Percentiles rank a stretch among this genome's conserved stretches.
Conservation (phyloP, 2,888 invertebrate species). For the Acanthosoma haemorrhoidale region DNA sequence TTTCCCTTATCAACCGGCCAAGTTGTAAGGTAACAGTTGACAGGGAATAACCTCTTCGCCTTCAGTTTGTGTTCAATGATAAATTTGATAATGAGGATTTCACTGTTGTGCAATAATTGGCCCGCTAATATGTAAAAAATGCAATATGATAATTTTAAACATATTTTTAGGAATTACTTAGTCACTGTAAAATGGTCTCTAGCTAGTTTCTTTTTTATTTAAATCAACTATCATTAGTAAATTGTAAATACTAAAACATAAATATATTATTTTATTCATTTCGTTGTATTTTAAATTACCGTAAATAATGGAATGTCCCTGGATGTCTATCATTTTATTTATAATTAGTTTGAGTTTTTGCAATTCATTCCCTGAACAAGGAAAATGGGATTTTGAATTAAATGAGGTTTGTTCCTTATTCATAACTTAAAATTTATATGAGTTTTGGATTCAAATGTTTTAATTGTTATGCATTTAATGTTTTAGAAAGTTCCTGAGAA, state of each 20-base stretch:
- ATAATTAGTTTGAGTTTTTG: background rate
- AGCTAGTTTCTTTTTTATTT: conserved; percentile 1
- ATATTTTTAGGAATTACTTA: background rate
- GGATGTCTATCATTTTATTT: background rate
- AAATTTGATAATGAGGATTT: no score
- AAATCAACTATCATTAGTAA: background rate
- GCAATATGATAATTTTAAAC: background rate
- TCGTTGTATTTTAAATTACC: background rate
- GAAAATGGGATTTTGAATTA: conserved; percentile 61
- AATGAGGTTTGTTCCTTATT: conserved; percentile 49
- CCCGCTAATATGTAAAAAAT: background rate
- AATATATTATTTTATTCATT: background rate
- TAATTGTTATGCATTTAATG: background rate
- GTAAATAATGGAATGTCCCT: background rate
- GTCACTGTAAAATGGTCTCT: background rate
- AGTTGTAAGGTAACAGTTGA: background rate
- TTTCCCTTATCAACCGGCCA: background rate
- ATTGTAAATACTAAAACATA: background rate
- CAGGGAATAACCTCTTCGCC: background rate
- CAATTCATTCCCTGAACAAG: conserved; percentile 43
- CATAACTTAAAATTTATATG: background rate
- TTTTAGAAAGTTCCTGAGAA: conserved; percentile 29
- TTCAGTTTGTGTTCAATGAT: no score
- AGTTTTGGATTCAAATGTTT: background rate
- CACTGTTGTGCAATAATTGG: background rate